Base-by-base conservation (phyloP, 2,113 vertebrate genomes). In the Stigmatopora argus region DNA sequence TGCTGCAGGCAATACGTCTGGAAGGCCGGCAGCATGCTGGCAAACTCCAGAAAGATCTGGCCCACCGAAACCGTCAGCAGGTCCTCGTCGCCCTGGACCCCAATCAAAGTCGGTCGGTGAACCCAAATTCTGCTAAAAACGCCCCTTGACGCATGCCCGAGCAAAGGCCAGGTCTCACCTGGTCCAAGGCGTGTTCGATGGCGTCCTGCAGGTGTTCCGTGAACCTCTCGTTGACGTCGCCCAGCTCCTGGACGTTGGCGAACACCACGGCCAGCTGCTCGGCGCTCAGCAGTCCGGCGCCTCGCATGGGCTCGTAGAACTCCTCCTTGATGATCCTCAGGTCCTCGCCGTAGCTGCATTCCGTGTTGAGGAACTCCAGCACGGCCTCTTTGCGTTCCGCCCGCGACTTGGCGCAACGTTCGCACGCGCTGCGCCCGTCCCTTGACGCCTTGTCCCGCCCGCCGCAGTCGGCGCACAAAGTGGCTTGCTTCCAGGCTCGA, bases 1-100 rank as follows among this genome's bases (percentile, higher is more conserved):
- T 97, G 95, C 85, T 95, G 94, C 51, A 96, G 91, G 75, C 94
- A 97, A 87, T 97, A 97, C n/a, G 93, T 95, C 89, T 95, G 94
- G 82, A 96, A 97, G 35, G 94, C 93, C 0, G 94, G 94, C 58
- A 97, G 89, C 94, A 97, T 96, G 84, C 94, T 95, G 77, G 95
- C 93, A 0, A 95, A 96, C 84, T 95, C 94, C 70, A 97, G 88
- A 67, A 97, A 96, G 82, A 97, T 89, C 83, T 96, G 93, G 0
- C 95, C 94, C 0, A 96, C 94, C 87, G 93, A 93, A 53, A 95
- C 92, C 0, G 91, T 94, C 83, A 93, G 90, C 74, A 96, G 89
- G 77, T 96, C 94, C 13, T 92, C 91, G 0, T 96, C 94, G 3
- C 92, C 93, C 94, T 97, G 7, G 86, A 77, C 64, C 59, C 47